Evolutionary conservation across 2,113 vertebrate genomes (phyloP).

Genomic region (Gambusia holbrooki): DNA sequence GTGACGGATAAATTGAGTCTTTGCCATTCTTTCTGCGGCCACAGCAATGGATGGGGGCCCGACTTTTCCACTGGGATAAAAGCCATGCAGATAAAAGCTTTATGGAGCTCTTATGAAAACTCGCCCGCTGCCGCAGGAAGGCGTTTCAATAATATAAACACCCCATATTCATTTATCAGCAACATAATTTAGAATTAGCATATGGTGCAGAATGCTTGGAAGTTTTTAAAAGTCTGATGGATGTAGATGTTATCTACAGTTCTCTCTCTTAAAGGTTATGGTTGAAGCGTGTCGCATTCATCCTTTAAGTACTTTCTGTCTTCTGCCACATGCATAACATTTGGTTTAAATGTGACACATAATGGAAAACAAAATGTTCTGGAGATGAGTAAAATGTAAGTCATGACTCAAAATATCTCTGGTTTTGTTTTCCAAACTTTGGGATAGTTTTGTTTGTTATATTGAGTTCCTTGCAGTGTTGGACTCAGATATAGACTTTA

Average conservation of each 20-base stretch:
- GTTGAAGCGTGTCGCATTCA: slow-evolving; percentile 7
- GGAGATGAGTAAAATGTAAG: too few species aligned
- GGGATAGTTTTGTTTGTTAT: too few species aligned
- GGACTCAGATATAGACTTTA: too few species aligned
- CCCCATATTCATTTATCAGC: slow-evolving; percentile 21
- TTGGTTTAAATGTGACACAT: neutral
- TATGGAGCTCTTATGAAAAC: slow-evolving; percentile 42
- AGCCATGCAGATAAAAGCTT: slow-evolving; percentile 46
- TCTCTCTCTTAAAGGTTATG: slow-evolving; percentile 12
- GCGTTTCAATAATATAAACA: slow-evolving; percentile 36
- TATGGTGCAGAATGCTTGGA: slow-evolving; percentile 11
- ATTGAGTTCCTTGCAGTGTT: too few species aligned
- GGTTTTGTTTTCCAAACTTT: too few species aligned
- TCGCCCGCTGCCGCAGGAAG: slow-evolving; percentile 21
- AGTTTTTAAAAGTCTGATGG: neutral
- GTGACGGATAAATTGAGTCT: slow-evolving; percentile 16
- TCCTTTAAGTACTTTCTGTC: neutral
- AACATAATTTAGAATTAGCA: slow-evolving; percentile 22
- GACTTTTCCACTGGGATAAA: slow-evolving; percentile 33
- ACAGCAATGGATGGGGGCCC: slow-evolving; percentile 5
- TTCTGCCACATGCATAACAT: neutral
- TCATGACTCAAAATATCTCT: too few species aligned
- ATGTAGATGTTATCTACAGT: slow-evolving; percentile 6
- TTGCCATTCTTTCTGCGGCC: slow-evolving; percentile 12
- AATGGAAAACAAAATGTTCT: neutral